phyloP scores from a whole-genome alignment of 1,140 invertebrate genomes.

The Cydia amplana region DNA sequence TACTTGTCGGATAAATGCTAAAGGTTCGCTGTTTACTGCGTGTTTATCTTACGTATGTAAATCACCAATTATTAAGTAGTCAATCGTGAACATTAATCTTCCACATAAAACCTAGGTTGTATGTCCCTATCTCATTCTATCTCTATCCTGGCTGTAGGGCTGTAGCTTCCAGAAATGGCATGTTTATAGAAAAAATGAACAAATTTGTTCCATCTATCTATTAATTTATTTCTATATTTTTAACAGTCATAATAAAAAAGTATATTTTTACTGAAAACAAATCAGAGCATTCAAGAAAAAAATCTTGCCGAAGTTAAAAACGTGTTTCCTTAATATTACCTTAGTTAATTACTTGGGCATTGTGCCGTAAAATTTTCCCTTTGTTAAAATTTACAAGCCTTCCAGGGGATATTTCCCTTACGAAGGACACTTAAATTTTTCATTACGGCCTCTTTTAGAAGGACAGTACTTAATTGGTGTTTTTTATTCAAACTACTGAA shows the following conservation, averaged over 20 bases:
- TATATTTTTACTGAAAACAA: too few relatives aligned
- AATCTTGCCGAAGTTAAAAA: slow-evolving; percentile 17
- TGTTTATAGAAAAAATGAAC: too few relatives aligned
- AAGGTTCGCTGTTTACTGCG: slow-evolving; percentile 40
- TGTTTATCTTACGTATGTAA: not conserved
- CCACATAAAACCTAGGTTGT: too few relatives aligned
- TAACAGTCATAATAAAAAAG: too few relatives aligned
- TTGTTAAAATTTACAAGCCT: slow-evolving; percentile 30
- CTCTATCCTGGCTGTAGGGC: too few relatives aligned
- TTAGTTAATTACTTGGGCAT: slow-evolving; percentile 23
- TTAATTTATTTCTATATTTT: too few relatives aligned
- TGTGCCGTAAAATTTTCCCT: slow-evolving; percentile 23
- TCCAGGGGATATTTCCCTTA: slow-evolving; percentile 19
- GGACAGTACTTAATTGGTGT: slow-evolving; percentile 23
- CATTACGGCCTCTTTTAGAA: slow-evolving; percentile 10
- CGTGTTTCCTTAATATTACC: slow-evolving; percentile 30
- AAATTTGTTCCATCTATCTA: too few relatives aligned
- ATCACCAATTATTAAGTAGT: too few relatives aligned
- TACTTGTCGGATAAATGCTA: slow-evolving; percentile 37
- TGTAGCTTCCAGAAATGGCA: too few relatives aligned
- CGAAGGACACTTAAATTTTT: slow-evolving; percentile 24
- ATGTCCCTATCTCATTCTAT: too few relatives aligned
- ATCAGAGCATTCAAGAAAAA: not conserved
- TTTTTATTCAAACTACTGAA: slow-evolving; percentile 4
- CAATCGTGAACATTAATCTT: too few relatives aligned